phyloP scores from a whole-genome alignment of 2,888 invertebrate species.

The Caenorhabditis sp. region DNA sequence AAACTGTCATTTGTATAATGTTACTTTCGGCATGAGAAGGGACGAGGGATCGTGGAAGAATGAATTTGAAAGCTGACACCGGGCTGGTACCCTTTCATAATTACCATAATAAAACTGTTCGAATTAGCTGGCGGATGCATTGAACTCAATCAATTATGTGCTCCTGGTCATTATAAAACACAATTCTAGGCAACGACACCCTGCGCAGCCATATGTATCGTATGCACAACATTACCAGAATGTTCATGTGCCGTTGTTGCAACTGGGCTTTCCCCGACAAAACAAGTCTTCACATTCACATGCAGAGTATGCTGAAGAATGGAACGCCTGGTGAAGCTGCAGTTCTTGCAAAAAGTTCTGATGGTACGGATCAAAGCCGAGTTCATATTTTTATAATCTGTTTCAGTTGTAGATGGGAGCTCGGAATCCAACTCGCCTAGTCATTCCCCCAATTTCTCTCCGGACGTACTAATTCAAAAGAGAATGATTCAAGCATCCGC shows the following conservation, averaged over 20 bases:
- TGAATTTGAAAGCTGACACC: slow-evolving; percentile 54
- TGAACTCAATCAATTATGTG: slow-evolving; percentile 20
- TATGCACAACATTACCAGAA: slow-evolving; percentile 82
- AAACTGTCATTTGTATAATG: slow-evolving; percentile 38
- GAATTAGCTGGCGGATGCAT: slow-evolving; percentile 45
- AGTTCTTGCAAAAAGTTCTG: slow-evolving; percentile 77
- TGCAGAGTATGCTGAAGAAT: slow-evolving; percentile 77
- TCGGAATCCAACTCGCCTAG: slow-evolving; percentile 40
- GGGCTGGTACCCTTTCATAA: slow-evolving; percentile 43
- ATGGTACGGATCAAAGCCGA: slow-evolving; percentile 59
- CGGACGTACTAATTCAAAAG: slow-evolving; percentile 48
- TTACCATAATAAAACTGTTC: slow-evolving; percentile 48
- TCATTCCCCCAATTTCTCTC: slow-evolving; percentile 44
- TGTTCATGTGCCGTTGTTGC: slow-evolving; percentile 83
- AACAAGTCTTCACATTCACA: slow-evolving; percentile 80
- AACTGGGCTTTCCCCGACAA: slow-evolving; percentile 83
- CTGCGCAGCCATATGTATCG: slow-evolving; percentile 83
- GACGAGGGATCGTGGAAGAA: neutral
- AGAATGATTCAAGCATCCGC: slow-evolving; percentile 34
- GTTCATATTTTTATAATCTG: neutral
- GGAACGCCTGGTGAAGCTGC: slow-evolving; percentile 79
- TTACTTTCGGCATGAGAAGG: slow-evolving; percentile 20
- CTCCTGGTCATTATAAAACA: slow-evolving; percentile 25
- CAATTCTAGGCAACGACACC: slow-evolving; percentile 82
- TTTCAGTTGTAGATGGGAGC: slow-evolving; percentile 29